These are phyloP conservation scores for Leptopilina clavipes DNA, from an alignment of 1,140 invertebrate genomes.

Conservation along the genomic window DNA sequence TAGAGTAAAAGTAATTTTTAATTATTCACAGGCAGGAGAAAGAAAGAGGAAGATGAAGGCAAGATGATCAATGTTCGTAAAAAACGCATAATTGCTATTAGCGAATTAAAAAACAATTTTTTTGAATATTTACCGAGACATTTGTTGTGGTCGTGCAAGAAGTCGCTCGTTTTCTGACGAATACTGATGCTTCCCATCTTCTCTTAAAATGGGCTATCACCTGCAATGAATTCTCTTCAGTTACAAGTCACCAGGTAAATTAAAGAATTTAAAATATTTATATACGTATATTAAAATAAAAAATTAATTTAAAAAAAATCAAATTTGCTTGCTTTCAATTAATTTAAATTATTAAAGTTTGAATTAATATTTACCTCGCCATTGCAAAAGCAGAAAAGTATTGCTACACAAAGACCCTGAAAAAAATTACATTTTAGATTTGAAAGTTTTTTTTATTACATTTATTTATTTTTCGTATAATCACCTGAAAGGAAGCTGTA, in stretches of 20 bases:
- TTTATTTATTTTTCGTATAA: conserved; percentile 44
- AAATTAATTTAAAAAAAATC: too few species aligned
- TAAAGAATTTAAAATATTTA: too few species aligned
- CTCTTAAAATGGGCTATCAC: conserved; percentile 87
- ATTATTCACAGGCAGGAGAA: neutral
- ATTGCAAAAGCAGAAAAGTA: conserved; percentile 96
- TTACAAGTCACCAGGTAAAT: neutral
- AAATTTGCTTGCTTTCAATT: too few species aligned
- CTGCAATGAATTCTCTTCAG: conserved; percentile 63
- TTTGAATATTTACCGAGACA: conserved; percentile 82
- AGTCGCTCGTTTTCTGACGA: conserved; percentile 83
- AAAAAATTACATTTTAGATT: conserved; percentile 65
- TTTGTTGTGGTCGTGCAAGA: conserved; percentile 86
- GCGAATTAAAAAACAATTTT: neutral
- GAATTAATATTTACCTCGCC: conserved; percentile 88
- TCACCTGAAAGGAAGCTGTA: conserved; percentile 91
- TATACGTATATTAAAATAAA: neutral
- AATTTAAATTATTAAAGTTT: neutral
- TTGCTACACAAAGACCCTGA: conserved; percentile 92
- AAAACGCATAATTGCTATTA: neutral
- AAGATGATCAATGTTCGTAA: neutral
- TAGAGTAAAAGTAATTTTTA: neutral
- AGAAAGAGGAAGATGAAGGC: neutral
- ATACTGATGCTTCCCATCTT: conserved; percentile 83
- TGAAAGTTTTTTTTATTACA: conserved; percentile 7